These are phyloP conservation scores for Rhopalosiphum padi DNA, from an alignment of 1,140 invertebrate species.

Conservation along the genomic window DNA sequence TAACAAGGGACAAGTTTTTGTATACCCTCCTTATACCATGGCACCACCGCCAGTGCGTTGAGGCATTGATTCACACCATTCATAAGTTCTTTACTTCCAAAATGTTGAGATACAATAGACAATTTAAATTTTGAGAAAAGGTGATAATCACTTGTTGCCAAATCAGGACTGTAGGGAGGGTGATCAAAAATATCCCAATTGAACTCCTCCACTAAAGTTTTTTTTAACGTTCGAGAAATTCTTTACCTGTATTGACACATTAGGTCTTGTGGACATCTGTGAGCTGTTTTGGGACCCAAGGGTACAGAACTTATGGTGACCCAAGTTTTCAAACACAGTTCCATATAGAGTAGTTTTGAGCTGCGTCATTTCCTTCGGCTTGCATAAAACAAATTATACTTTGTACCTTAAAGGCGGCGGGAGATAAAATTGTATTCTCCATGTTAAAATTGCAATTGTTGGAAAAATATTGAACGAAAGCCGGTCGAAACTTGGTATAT, in stretches of 20 bases:
- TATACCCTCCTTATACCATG: no score
- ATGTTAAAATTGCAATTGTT: background rate
- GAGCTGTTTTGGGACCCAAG: no score
- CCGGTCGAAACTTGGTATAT: no score
- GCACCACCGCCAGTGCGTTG: no score
- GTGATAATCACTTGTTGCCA: conserved; percentile 3
- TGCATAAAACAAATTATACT: background rate
- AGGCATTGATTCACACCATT: no score
- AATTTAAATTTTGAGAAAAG: conserved; percentile 26
- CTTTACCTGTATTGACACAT: no score
- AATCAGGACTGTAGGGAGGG: background rate
- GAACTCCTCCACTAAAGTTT: background rate
- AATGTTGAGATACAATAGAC: conserved; percentile 61
- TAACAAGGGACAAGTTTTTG: no score
- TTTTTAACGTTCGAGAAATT: no score
- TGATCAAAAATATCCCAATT: conserved; percentile 16
- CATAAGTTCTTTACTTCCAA: conserved; percentile 43
- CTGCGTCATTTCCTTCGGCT: background rate
- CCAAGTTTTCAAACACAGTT: no score
- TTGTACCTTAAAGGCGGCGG: background rate
- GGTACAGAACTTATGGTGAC: no score
- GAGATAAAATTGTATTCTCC: background rate
- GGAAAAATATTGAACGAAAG: background rate
- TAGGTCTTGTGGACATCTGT: no score
- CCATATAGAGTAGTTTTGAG: no score